Base-by-base conservation (phyloP, 2,888 invertebrate genomes). In the Lamellibrachia columna region DNA sequence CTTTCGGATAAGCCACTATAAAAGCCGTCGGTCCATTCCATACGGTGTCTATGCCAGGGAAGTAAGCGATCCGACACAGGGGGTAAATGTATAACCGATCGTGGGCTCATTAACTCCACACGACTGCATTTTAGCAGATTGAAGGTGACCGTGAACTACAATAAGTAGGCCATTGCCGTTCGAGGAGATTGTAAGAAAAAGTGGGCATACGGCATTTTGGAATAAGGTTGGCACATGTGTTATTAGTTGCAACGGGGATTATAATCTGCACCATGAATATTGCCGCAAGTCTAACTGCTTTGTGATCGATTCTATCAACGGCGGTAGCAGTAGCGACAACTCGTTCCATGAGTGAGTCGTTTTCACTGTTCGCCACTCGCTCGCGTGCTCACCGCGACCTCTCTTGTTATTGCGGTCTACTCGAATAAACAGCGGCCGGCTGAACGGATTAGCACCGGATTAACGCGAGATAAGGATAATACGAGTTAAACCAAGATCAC, bases 211-310 rank as follows among this genome's bases (percentile, higher is more conserved):
- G 6, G 22, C 22, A n/a, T 75, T 22, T n/a, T 75, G 22, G 22
- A 22, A 75, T 75, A 75, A 75, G 75, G 22, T 15, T 3, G 22
- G 2, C 75, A 75, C 2, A 75, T 40, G 40, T 1, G 40, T 40
- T 40, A 40, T 40, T 40, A 40, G 40, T 40, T 40, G 40, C 40
- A 40, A 40, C 40, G 40, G 40, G 40, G 40, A 40, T 28, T 60
- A 92, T 93, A 15, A 92, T 94, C 94, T 94, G 9, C 94, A 94
- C 91, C 93, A 94, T 92, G 93, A 94, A 93, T 93, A 92, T 40
- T 94, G 93, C 92, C 94, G 94, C 1, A 91, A 94, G 92, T 94
- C 94, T 52, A 75, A 93, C 52, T 55, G 91, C 9, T 52, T 92
- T 52, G 92, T 92, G 15, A 94, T 94, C 91, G 90, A 92, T n/a